These are phyloP conservation scores for Mionectes olivaceus DNA, from an alignment of 2,797 vertebrate genomes.

Conservation along the genomic window DNA sequence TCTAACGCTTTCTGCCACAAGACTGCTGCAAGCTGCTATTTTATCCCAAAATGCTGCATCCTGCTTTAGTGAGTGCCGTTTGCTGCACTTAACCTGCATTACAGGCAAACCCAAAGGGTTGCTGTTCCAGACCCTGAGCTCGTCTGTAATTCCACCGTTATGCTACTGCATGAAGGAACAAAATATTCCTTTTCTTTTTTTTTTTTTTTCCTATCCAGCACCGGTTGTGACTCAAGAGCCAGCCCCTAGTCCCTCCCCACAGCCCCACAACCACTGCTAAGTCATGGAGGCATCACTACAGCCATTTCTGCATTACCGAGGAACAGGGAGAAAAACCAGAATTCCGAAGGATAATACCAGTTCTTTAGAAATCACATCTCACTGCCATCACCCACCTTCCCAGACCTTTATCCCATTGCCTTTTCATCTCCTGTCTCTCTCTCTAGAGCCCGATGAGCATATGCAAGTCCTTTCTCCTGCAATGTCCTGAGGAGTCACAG, in stretches of 20 bases:
- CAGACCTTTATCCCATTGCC: background rate
- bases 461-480: constrained; percentile 34
- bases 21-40: constrained; percentile 20
- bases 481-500: constrained; percentile 47
- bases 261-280: constrained; percentile 11
- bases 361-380: background rate
- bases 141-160: background rate
- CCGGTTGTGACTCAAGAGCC: background rate
- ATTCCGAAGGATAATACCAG: accelerated
- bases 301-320: background rate
- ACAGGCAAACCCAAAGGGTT: background rate
- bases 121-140: background rate
- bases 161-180: background rate
- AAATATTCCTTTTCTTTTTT: background rate
- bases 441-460: background rate
- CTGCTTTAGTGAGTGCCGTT: background rate
- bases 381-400: background rate
- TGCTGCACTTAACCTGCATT: constrained; percentile 24
- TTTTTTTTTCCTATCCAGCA: background rate
- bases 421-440: background rate
- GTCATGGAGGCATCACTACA: constrained; percentile 1
- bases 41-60: constrained; percentile 24
- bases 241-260: background rate
- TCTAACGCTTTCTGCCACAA: background rate
- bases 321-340: background rate